Conservation (phyloP, 2,797 vertebrate species). For the Cottoperca gobio region DNA sequence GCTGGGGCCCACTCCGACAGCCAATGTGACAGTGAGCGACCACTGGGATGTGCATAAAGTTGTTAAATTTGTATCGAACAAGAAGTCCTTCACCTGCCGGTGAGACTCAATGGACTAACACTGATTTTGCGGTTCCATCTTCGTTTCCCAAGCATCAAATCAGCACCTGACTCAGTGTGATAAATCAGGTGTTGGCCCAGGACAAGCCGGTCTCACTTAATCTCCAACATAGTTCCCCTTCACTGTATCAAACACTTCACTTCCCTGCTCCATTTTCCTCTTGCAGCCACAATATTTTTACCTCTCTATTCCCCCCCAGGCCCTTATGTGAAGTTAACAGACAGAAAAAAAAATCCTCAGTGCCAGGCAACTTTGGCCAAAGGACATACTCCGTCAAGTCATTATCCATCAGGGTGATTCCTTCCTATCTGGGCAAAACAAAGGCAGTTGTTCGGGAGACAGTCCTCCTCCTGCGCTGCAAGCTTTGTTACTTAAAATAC, state of each 20-base stretch:
- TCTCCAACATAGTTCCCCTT: constrained; percentile 61
- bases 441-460: constrained; percentile 68
- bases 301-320: constrained; percentile 44
- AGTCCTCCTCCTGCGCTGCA: constrained; percentile 55
- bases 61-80: constrained; percentile 48
- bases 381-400: constrained; percentile 68
- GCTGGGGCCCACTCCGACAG: constrained; percentile 2
- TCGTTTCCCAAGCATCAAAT: constrained; percentile 49
- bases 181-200: constrained; percentile 64
- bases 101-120: constrained; percentile 29
- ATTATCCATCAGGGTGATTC: constrained; percentile 74
- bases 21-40: constrained; percentile 34
- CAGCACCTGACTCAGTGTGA: constrained; percentile 70
- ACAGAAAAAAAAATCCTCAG: constrained; percentile 54
- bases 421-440: constrained; percentile 62
- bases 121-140: constrained; percentile 57
- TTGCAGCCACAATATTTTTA: constrained; percentile 45
- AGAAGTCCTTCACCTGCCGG: constrained; percentile 37
- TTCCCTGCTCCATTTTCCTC: constrained; percentile 48
- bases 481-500: constrained; percentile 55
- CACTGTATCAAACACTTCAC: constrained; percentile 64
- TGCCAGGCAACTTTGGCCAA: constrained; percentile 63
- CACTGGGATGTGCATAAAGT: constrained; percentile 28
- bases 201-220: constrained; percentile 64
- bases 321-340: constrained; percentile 55